A percentile compares a stretch with the other conserved stretches of the same genome.
phyloP scores from a whole-genome alignment of 92 coral and sea anemone genomes.

The Phymanthus crucifer region DNA sequence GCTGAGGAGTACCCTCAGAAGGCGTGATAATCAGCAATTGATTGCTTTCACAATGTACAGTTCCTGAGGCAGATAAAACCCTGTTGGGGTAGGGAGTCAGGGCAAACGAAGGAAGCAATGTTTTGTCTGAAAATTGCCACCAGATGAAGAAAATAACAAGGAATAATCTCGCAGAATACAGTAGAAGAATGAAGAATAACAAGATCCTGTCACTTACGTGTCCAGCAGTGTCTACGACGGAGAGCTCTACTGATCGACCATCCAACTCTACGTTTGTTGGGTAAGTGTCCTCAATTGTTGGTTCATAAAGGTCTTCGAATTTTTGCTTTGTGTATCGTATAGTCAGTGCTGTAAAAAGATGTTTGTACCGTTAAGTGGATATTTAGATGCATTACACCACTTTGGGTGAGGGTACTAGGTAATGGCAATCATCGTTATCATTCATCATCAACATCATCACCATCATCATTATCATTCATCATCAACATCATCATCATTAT shows the following conservation, averaged over 20 bases:
- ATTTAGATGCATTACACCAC: neutral
- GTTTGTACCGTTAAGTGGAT: neutral
- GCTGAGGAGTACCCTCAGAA: neutral
- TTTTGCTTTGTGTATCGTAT: conserved; percentile 64
- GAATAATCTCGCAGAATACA: neutral
- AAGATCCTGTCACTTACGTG: conserved; percentile 49
- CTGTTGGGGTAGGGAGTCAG: neutral
- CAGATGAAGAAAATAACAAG: neutral
- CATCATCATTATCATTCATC: neutral
- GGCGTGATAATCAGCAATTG: neutral
- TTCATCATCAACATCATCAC: conserved; percentile 1
- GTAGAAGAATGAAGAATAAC: neutral
- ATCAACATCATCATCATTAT: neutral
- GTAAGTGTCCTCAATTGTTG: conserved; percentile 81
- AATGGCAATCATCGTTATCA: neutral
- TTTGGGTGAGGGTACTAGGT: no score
- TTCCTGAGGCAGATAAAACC: neutral
- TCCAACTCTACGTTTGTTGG: conserved; percentile 63
- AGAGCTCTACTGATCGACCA: conserved; percentile 58
- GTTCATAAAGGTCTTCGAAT: conserved; percentile 59
- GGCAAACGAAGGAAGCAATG: neutral
- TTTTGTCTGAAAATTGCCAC: neutral
- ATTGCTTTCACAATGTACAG: neutral
- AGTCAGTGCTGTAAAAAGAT: conserved; percentile 60
- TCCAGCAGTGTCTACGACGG: conserved; percentile 82